Evolutionary conservation across 2,797 vertebrate genomes (phyloP).

Genomic region (Falco cherrug): DNA sequence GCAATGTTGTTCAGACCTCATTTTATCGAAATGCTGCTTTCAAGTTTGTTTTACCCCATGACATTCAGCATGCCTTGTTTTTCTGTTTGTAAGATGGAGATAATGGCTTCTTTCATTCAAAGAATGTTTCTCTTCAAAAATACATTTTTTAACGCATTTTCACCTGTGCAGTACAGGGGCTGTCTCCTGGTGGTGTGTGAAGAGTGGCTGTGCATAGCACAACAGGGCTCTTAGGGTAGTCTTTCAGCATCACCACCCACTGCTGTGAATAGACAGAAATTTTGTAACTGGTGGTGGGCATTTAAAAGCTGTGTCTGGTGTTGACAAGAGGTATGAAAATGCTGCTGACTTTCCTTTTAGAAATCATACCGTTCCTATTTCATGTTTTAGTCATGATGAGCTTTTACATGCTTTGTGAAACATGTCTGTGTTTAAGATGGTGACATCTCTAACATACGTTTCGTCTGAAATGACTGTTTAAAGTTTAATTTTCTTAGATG

Average conservation of each 20-base stretch:
- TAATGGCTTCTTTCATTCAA: neutral
- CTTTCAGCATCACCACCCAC: neutral
- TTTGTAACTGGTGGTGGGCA: neutral
- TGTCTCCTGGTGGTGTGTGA: neutral
- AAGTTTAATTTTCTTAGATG: neutral
- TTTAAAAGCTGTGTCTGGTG: neutral
- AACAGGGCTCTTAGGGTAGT: neutral
- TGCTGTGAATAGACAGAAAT: neutral
- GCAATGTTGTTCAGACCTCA: neutral
- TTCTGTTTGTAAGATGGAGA: neutral
- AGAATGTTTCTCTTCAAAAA: neutral
- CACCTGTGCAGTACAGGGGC: neutral
- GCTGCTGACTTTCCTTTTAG: neutral
- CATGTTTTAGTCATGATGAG: neutral
- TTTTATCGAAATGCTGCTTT: neutral
- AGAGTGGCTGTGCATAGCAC: accelerated
- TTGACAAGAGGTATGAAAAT: neutral
- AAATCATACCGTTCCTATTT: neutral
- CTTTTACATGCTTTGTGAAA: neutral
- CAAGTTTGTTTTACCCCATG: neutral
- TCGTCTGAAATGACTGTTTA: neutral
- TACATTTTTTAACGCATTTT: neutral
- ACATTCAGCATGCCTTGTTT: neutral
- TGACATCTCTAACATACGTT: neutral
- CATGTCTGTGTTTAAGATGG: neutral